Base-by-base conservation (phyloP, 2,888 invertebrate genomes). In the Salpingus planirostris region DNA sequence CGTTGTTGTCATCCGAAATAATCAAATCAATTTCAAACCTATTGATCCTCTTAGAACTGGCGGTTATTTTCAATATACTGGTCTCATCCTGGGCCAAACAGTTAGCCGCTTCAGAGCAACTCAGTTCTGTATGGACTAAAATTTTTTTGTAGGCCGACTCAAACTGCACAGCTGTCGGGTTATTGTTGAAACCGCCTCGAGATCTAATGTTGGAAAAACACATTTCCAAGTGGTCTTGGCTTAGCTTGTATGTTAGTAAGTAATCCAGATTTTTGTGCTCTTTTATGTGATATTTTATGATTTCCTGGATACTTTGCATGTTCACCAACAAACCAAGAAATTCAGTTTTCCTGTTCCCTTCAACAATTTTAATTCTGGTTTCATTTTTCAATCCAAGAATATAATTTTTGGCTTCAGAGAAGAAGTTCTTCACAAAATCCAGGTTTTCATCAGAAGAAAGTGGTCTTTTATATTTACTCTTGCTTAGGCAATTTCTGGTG, bases 141-240 rank as follows among this genome's bases (percentile, higher is more conserved):
- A 13, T 27, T 29, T 39, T 38, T 29, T 43, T 43, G 26, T 45
- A 45, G 2, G 43, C 36, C 3, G 32, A 25, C n/a, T 22, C 29
- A 10, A 32, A 43, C 11, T 44, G 43, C 4, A 35, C 15, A 11
- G 28, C 28, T 7, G 43, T 44, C 2, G 46, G 46, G 29, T 46
- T 46, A 22, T 44, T 46, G 29, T 46, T 46, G 29, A 36, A 42
- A 5, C 43, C 46, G 3, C 46, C 46, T 31, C 27, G 35, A 2
- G 33, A 30, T 8, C 42, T 21, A 6, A 46, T 36, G n/a, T 33
- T 33, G 18, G 26, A 25, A 26, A 42, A 43, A 36, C 38, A 43
- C 8, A 40, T n/a, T 15, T 43, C 39, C 6, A 43, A 22, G 15
- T 42, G 42, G 15, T 44, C 38, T 32, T 44, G 43, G 15, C 29